Evolutionary conservation across 2,113 vertebrate genomes (phyloP), one percentile per base, ranked within the genome.

Genomic region (Phrynocephalus versicolor): DNA sequence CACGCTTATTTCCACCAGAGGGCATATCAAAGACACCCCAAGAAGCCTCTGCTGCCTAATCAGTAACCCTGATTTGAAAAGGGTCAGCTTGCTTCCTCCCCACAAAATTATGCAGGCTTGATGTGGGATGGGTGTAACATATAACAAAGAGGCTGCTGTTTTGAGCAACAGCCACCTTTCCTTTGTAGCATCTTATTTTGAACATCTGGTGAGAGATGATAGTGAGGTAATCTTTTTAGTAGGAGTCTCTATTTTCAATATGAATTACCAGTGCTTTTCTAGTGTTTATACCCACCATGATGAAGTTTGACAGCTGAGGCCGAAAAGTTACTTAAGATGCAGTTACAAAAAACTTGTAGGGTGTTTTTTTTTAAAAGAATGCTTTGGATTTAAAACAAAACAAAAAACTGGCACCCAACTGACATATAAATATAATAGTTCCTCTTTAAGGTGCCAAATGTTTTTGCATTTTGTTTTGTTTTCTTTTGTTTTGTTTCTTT

Each of bases 291-390:
- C 6, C n/a, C 25, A 33, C 12, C 15, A 13, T 19, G 15, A 35
- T 76, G 41, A 84, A 27, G 23, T 51, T 37, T 9, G 19, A 15
- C 41, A 69, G 21, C 30, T n/a, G 9, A 57, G 83, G 41, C 45
- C 67, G 60, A 30, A 55, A 69, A 30, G 1, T 9, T 0, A 65
- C 10, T 51, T 33, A 67, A 65, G 23, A 13, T 51, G 60, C n/a
- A 65, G 15, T 37, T n/a, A n/a, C n/a, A 5, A 69, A 67, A 81
- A 51, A 67, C 15, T n/a, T n/a, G n/a, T n/a, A n/a, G n/a, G n/a
- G n/a, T n/a, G n/a, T n/a, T n/a, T n/a, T n/a, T n/a, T 77, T 37
- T 75, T 83, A 30, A 83, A 39, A 18, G 65, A 75, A 75, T 55
- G 15, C 21, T 51, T 51, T 51, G 45, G 45, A 6, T 51, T 51